phyloP scores from a whole-genome alignment of 2,797 vertebrate genomes.

The Tauraco hartlaubi region DNA sequence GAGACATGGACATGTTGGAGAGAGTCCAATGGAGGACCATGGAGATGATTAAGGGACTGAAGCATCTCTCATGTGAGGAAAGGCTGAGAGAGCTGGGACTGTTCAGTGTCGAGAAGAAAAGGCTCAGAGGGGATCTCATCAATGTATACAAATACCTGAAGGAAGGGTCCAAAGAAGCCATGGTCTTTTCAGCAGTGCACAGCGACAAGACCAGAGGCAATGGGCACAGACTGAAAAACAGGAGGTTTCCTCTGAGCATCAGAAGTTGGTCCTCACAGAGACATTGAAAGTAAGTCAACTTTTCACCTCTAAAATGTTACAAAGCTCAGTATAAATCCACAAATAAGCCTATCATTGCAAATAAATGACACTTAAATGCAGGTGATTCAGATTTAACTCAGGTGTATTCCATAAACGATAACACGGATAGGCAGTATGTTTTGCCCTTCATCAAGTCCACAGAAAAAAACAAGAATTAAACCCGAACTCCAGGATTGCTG shows the following conservation, averaged over 20 bases:
- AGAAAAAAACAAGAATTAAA: neutral
- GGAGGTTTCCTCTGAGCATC: neutral
- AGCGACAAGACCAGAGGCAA: neutral
- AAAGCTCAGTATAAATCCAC: neutral
- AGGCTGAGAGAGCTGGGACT: neutral
- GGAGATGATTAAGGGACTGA: neutral
- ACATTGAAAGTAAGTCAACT: neutral
- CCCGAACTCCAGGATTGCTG: neutral
- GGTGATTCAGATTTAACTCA: neutral
- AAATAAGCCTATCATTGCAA: neutral
- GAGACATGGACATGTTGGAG: neutral
- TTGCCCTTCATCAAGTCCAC: neutral
- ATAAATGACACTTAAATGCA: neutral
- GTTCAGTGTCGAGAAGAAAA: neutral
- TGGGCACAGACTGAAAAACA: neutral
- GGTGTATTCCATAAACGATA: neutral
- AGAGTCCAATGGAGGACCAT: rapidly evolving
- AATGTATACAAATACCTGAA: neutral
- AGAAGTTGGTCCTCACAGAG: neutral
- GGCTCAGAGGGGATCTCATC: rapidly evolving
- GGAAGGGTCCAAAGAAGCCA: neutral
- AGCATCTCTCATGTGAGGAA: neutral
- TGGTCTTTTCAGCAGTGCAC: neutral
- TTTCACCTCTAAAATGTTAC: neutral
- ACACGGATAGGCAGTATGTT: neutral